Conservation (phyloP, 1,140 invertebrate genomes). For the Ganaspis sp. region DNA sequence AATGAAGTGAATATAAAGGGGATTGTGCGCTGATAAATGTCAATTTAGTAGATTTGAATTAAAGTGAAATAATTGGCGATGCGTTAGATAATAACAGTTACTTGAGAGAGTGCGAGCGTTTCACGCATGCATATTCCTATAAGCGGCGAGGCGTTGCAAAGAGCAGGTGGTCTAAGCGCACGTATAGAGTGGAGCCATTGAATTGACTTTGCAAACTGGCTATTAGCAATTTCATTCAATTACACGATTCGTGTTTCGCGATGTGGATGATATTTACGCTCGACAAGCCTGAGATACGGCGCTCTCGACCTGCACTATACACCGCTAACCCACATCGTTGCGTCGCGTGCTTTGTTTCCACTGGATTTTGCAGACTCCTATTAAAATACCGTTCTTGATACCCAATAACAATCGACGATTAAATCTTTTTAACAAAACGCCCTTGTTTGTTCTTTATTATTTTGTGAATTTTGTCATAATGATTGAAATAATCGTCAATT, state of each 20-base stretch:
- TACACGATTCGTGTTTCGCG: constrained; percentile 63
- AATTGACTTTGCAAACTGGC: constrained; percentile 59
- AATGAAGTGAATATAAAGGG: background rate
- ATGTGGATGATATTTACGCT: constrained; percentile 67
- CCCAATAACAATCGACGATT: constrained; percentile 14
- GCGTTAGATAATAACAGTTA: constrained; percentile 59
- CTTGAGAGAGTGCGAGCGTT: constrained; percentile 51
- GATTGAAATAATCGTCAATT: too few relatives aligned
- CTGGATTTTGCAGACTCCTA: background rate
- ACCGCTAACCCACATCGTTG: constrained; percentile 52
- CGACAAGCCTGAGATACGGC: constrained; percentile 52
- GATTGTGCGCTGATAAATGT: background rate
- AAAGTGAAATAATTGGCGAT: constrained; percentile 35
- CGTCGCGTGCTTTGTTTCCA: constrained; percentile 19
- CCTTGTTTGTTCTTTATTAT: background rate
- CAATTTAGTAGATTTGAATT: background rate
- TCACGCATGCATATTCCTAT: constrained; percentile 53
- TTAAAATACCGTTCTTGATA: background rate
- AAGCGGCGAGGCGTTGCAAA: constrained; percentile 54
- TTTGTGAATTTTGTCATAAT: too few relatives aligned
- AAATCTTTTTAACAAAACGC: background rate
- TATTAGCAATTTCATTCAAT: constrained; percentile 68
- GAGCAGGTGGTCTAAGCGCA: constrained; percentile 57
- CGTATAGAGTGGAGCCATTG: constrained; percentile 51
- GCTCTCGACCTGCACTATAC: constrained; percentile 51